These are phyloP conservation scores for Drosophila grimshawi DNA, from an alignment of 1,140 invertebrate species.

Conservation along the genomic window DNA sequence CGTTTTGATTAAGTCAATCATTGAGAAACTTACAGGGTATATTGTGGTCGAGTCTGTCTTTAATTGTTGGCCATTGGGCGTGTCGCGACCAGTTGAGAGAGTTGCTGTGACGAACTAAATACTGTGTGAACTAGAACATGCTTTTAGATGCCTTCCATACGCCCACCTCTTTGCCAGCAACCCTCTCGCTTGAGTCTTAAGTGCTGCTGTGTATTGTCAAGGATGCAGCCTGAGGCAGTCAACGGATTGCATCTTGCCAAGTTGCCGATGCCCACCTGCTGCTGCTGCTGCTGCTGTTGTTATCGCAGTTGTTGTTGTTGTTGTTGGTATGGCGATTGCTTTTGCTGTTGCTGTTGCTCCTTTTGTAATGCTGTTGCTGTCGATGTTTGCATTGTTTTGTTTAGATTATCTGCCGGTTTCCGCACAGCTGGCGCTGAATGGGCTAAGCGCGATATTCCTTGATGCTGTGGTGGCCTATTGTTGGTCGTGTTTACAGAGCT, in stretches of 20 bases:
- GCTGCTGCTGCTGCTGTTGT: background rate
- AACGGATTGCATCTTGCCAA: constrained; percentile 12
- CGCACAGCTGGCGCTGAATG: constrained; percentile 44
- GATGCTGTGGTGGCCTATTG: constrained; percentile 14
- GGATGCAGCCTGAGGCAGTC: constrained; percentile 18
- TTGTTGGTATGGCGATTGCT: background rate
- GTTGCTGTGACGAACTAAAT: constrained; percentile 5
- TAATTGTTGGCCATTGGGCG: background rate
- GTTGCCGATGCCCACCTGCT: constrained; percentile 11
- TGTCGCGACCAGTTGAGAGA: constrained; percentile 16
- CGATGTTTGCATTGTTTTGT: constrained; percentile 41
- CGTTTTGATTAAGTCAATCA: background rate
- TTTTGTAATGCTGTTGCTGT: constrained; percentile 4
- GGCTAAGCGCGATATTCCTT: constrained; percentile 26
- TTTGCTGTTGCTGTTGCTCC: background rate
- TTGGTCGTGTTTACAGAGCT: constrained; percentile 34
- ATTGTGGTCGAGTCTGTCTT: background rate
- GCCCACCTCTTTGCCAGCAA: background rate
- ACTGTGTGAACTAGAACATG: constrained; percentile 29
- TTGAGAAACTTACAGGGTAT: background rate
- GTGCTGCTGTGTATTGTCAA: constrained; percentile 7
- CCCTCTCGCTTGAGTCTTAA: constrained; percentile 12
- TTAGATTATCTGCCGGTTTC: constrained; percentile 48
- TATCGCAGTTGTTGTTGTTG: background rate
- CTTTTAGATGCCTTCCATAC: background rate